Conservation (phyloP, 1,140 invertebrate species). For the Gerris buenoi region DNA sequence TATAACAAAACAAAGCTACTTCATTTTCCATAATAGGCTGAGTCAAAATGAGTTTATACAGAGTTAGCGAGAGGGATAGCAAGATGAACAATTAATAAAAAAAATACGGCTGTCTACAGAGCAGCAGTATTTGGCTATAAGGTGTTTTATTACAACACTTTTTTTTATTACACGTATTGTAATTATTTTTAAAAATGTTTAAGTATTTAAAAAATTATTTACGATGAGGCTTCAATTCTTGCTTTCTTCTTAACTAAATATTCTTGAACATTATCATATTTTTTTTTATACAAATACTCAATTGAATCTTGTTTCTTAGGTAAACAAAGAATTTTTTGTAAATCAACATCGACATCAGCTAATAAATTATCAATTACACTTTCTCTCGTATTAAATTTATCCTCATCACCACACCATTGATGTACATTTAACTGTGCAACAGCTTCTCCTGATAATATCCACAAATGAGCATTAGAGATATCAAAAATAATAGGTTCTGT, state of each 20-base stretch:
- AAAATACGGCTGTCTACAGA: no score
- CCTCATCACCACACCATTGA: background rate
- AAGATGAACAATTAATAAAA: no score
- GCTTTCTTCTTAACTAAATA: background rate
- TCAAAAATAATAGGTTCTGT: background rate
- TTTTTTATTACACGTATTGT: no score
- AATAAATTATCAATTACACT: no score
- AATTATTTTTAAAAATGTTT: no score
- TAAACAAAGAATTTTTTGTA: constrained; percentile 21
- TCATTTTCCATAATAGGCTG: no score
- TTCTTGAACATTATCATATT: background rate
- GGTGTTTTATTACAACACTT: no score
- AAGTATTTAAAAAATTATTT: background rate
- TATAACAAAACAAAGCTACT: no score
- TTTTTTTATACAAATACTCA: background rate
- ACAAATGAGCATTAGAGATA: background rate
- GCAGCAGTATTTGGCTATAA: no score
- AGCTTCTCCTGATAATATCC: background rate
- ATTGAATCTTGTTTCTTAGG: constrained; percentile 19
- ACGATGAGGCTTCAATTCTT: background rate
- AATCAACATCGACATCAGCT: background rate
- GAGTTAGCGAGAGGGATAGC: no score
- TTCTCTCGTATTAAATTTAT: background rate
- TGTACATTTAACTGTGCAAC: background rate
- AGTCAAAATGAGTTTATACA: no score